Evolutionary conservation across 2,888 invertebrate genomes (phyloP).

Genomic region (Drosophila tanythrix): DNA sequence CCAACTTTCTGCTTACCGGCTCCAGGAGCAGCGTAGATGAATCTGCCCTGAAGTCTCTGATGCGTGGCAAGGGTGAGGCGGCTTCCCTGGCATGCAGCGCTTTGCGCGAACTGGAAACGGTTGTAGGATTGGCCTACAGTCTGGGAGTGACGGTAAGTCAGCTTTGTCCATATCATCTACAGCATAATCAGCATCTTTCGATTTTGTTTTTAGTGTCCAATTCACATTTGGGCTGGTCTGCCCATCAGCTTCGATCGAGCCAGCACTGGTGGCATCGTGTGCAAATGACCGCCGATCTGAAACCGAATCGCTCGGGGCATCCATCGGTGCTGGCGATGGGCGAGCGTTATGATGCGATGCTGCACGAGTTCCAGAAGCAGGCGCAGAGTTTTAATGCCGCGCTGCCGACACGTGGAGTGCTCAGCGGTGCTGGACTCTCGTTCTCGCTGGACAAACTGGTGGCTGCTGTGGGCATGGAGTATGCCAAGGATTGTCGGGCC

Average conservation of each 20-base stretch:
- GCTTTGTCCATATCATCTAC: neutral
- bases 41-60: constrained; percentile 86
- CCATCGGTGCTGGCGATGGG: constrained; percentile 93
- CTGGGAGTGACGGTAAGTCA: constrained; percentile 90
- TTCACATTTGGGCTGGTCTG: constrained; percentile 85
- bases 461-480: constrained; percentile 86
- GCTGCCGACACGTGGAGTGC: constrained; percentile 77
- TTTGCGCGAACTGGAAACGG: constrained; percentile 90
- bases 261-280: constrained; percentile 87
- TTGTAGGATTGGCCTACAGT: constrained; percentile 89
- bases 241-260: constrained; percentile 86
- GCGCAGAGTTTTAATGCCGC: constrained; percentile 83
- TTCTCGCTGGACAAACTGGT: constrained; percentile 93
- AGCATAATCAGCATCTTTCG: neutral
- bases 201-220: constrained; percentile 86
- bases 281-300: constrained; percentile 86
- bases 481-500: constrained; percentile 86
- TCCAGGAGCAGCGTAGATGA: constrained; percentile 80
- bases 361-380: constrained; percentile 88
- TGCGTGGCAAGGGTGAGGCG: constrained; percentile 89
- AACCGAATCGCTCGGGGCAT: constrained; percentile 84
- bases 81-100: constrained; percentile 89
- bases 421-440: constrained; percentile 92
- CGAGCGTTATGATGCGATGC: constrained; percentile 94
- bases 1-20: constrained; percentile 81